Evolutionary conservation across 2,797 vertebrate species (phyloP), one percentile per base, ranked within the genome.

Genomic region (Synaphobranchus kaupii): DNA sequence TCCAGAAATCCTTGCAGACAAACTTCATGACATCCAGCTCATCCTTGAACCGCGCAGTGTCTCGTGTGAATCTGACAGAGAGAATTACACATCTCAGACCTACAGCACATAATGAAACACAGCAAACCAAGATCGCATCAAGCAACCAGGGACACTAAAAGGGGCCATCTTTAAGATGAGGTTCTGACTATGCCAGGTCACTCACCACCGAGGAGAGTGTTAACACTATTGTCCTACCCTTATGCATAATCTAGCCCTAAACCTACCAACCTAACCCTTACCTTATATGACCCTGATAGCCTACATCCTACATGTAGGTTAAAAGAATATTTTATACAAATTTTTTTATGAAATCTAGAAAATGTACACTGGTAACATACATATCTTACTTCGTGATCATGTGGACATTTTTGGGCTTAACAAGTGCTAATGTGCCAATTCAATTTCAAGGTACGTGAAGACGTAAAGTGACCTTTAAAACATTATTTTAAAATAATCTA

Each of bases 21-120:
- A 99, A 99, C 92, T 99, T 99, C 98, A 99, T 98, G 90, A 98
- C 95, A 92, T 99, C 98, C 90, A 99, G 95, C 92, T 99, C 98
- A 89, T 99, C 98, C 94, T 99, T 99, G 93, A 99, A 99, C 66
- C 98, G 97, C 12, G 97, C 95, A 8, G 97, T 97, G 92, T 99
- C 98, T 96, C 98, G 98, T 17, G 98, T 99, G 93, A 99, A 96
- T 94, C 98, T 99, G 91, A 84, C 89, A 85, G 86, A 85, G 93
- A 88, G 20, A 78, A 92, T 84, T 86, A 88, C 83, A 91, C 68
- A 66, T 34, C 25, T 50, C 28, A 50, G 34, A 80, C 20, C 31
- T 80, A 20, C 66, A 7, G 12, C 31, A 10, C 44, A 44, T 3
- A 12, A 58, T 83, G 15, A 50, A 34, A 39, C 13, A 54, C 6